Evolutionary conservation across 2,888 invertebrate genomes (phyloP).

Genomic region (Encarsia formosa): DNA sequence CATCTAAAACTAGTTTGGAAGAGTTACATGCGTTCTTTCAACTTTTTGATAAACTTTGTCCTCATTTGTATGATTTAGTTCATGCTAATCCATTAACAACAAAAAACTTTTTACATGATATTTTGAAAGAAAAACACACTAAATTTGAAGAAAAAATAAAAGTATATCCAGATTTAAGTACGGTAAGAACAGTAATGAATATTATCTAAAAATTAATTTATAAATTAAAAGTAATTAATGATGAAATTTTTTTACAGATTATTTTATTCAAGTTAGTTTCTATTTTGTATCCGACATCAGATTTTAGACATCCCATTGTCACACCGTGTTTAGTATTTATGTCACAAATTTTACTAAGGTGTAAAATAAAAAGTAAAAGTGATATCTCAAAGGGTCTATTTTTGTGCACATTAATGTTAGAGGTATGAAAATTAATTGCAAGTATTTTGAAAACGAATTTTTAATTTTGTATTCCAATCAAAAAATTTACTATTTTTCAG

Average conservation of each 20-base stretch:
- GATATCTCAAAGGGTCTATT: constrained; percentile 78
- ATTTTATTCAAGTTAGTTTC: constrained; percentile 79
- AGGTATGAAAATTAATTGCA: constrained; percentile 56
- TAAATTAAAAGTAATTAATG: background rate
- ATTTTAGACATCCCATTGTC: constrained; percentile 84
- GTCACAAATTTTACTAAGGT: constrained; percentile 69
- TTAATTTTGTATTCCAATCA: constrained; percentile 4
- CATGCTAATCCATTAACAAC: constrained; percentile 68
- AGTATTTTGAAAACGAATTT: background rate
- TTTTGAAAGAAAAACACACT: constrained; percentile 69
- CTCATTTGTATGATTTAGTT: constrained; percentile 62
- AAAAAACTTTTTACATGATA: constrained; percentile 63
- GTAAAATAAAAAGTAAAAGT: constrained; percentile 60
- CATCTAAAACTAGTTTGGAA: constrained; percentile 42
- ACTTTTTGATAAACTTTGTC: constrained; percentile 56
- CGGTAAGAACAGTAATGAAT: too few species aligned
- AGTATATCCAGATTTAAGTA: constrained; percentile 63
- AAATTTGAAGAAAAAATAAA: constrained; percentile 60
- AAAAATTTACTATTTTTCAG: constrained; percentile 49
- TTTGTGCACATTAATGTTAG: constrained; percentile 67
- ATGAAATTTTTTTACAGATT: constrained; percentile 51
- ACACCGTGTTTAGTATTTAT: constrained; percentile 66
- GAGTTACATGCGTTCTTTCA: constrained; percentile 58
- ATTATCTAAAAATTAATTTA: too few species aligned
- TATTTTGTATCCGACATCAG: constrained; percentile 80